phyloP scores from a whole-genome alignment of 2,797 vertebrate species.

The Vireo griseus region DNA sequence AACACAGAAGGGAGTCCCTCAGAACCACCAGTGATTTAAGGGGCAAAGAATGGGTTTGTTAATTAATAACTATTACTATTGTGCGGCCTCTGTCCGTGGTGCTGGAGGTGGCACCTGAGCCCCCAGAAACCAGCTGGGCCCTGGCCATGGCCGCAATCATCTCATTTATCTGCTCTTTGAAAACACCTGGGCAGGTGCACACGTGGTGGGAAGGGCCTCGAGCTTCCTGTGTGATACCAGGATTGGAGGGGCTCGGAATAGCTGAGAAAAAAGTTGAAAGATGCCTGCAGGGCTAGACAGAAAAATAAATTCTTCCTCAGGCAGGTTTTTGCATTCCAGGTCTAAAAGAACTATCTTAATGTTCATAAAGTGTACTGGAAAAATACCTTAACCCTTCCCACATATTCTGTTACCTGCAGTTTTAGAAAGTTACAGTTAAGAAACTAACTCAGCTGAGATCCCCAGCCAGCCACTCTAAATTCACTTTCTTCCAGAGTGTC shows the following conservation, averaged over 20 bases:
- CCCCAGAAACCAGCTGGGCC: rapidly evolving
- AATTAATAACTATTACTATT: rapidly evolving
- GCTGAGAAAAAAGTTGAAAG: background rate
- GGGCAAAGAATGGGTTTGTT: rapidly evolving
- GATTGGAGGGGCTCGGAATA: rapidly evolving
- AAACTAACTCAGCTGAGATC: background rate
- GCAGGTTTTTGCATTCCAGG: rapidly evolving
- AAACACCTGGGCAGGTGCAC: rapidly evolving
- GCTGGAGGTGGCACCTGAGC: background rate
- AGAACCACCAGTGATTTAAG: rapidly evolving
- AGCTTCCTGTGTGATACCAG: background rate
- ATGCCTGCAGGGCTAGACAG: background rate
- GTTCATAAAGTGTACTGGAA: background rate
- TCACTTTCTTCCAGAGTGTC: background rate
- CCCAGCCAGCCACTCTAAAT: background rate
- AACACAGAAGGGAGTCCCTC: rapidly evolving
- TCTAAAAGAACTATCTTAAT: background rate
- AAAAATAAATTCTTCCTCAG: background rate
- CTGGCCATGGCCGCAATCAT: rapidly evolving
- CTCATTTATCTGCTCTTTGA: rapidly evolving
- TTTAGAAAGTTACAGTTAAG: background rate
- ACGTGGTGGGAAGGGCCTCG: rapidly evolving
- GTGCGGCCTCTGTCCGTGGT: constrained; percentile 46
- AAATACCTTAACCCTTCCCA: background rate
- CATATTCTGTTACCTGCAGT: background rate